A percentile compares a stretch with the other conserved stretches of the same genome.
phyloP scores from a whole-genome alignment of 2,888 invertebrate species.

The Athalia circularis region DNA sequence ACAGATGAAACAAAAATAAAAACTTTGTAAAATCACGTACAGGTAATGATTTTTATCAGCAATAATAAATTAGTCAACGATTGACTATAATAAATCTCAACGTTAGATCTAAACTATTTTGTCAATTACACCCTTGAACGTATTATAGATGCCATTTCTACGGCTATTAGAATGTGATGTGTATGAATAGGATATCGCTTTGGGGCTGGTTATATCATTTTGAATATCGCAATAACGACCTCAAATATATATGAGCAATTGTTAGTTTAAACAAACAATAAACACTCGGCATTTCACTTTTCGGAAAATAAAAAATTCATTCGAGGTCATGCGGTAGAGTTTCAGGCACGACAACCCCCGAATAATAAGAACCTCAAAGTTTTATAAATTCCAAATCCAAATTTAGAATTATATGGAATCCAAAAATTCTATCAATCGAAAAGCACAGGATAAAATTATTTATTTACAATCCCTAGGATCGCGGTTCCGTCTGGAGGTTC shows the following conservation, averaged over 20 bases:
- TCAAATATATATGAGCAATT: constrained; percentile 32
- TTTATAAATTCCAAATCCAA: not conserved
- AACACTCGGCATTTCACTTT: constrained; percentile 14
- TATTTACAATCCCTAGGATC: constrained; percentile 14
- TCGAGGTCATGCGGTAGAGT: constrained; percentile 5
- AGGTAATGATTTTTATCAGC: no score
- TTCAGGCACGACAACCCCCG: constrained; percentile 1
- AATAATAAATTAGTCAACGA: no score
- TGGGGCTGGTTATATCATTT: no score
- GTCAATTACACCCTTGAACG: no score
- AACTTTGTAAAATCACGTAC: not conserved
- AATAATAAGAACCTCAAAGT: not conserved
- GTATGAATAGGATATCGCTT: no score
- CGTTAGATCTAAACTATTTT: no score
- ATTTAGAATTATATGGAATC: not conserved
- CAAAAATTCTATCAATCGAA: not conserved
- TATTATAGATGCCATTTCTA: no score
- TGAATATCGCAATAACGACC: constrained; percentile 26
- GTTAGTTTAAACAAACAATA: constrained; percentile 10
- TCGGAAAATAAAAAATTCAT: not conserved
- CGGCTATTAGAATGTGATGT: no score
- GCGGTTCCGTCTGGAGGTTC: not conserved
- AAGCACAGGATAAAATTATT: not conserved
- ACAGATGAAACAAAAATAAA: not conserved
- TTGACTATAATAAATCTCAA: no score